Conservation (phyloP, 1,140 invertebrate genomes). For the Eupristina koningsbergeri region DNA sequence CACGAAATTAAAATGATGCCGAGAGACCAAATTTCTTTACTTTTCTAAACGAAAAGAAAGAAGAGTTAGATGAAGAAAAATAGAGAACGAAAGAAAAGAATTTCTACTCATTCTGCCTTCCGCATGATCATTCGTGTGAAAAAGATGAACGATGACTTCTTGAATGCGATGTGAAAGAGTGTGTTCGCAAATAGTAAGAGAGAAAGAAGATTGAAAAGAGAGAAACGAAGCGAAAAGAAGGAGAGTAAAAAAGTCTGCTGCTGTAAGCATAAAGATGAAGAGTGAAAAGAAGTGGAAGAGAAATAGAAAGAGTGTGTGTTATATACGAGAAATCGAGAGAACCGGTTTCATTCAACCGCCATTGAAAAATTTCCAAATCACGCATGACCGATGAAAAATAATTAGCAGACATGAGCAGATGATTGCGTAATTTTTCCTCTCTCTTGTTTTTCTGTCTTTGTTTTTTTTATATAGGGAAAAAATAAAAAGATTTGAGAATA, state of each 20-base stretch:
- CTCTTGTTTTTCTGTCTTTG: not conserved
- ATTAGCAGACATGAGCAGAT: constrained; percentile 61
- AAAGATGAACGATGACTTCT: constrained; percentile 6
- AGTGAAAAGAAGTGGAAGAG: constrained; percentile 21
- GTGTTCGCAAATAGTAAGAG: not conserved
- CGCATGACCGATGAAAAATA: constrained; percentile 62
- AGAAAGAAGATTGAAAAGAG: constrained; percentile 26
- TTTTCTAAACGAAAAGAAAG: not conserved
- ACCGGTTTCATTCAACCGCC: constrained; percentile 68
- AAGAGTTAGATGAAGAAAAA: not conserved
- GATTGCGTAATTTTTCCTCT: constrained; percentile 62
- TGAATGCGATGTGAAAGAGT: not conserved
- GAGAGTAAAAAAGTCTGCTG: constrained; percentile 10
- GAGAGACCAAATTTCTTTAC: not conserved
- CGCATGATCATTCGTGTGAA: constrained; percentile 28
- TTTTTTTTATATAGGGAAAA: not conserved
- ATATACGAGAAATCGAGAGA: constrained; percentile 47
- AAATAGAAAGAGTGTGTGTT: constrained; percentile 30
- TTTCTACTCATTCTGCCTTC: constrained; percentile 17
- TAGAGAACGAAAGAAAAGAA: constrained; percentile 44
- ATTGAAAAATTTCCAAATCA: constrained; percentile 64
- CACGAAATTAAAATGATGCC: not conserved
- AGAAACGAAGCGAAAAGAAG: not conserved
- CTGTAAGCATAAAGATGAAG: constrained; percentile 21
- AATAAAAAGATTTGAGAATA: constrained; percentile 37